Evolutionary conservation across 2,888 invertebrate genomes (phyloP), one percentile per base, ranked within the genome.

Genomic region (Drosophila melanocephala): DNA sequence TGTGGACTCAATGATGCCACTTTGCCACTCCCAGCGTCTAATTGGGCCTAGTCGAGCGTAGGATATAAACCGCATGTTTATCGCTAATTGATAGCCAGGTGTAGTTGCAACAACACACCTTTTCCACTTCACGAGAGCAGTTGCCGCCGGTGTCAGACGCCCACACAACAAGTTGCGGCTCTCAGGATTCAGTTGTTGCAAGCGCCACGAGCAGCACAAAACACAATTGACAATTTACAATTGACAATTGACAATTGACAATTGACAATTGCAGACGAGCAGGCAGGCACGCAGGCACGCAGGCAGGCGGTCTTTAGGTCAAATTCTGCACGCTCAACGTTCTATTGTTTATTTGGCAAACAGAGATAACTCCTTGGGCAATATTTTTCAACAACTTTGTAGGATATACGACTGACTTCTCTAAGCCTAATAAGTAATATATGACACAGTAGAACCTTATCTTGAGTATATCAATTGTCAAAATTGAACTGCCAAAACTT

Each of bases 91-190:
- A 58, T 56, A 55, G 65, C 55, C 79, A 82, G 79, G 61, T 79
- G 70, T 51, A 75, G 26, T 22, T 53, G 53, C 28, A 51, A 42
- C 65, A 75, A 37, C 28, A 61, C 67, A 68, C 77, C 71, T 64
- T 64, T 37, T 32, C 35, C 59, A 58, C 44, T 47, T 26, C n/a
- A 51, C 64, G 57, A 50, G 55, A 57, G 44, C 47, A 47, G 51
- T 74, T 71, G 79, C 75, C 83, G 79, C 57, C 79, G 83, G 83
- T 70, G 70, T 50, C 28, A 50, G 62, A 77, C 79, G 83, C 79
- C 79, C 79, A 79, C 79, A 79, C 79, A 79, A 79, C 79, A 79
- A 82, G 79, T 79, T 79, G 69, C 52, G 59, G 72, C 73, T 53
- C 77, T 44, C 64, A 77, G 68, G 72, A 77, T 56, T 19, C 67